Evolutionary conservation across 2,113 vertebrate species (phyloP), one percentile per base, ranked within the genome.

Genomic region (Elanoides forficatus): DNA sequence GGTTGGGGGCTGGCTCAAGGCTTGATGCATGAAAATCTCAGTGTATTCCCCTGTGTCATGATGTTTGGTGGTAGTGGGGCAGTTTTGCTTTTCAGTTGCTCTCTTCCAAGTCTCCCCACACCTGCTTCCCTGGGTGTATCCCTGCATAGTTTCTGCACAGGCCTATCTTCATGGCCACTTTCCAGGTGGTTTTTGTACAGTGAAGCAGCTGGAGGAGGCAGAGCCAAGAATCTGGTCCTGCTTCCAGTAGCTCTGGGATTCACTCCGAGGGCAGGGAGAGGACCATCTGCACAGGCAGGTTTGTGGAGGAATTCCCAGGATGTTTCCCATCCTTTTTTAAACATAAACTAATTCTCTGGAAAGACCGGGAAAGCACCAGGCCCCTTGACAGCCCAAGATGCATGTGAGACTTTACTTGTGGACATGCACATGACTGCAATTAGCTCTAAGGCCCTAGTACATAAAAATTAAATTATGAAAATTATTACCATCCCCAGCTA

Each of bases 221-320:
- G 59, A 86, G 81, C 87, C 88, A 95, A 95, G 83, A 96, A 96
- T 92, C 76, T 87, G 73, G 48, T 86, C 80, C 73, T 43, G 66
- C 38, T 95, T 87, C 87, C 86, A 93, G 89, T 23, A 95, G 32
- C 56, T 92, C 60, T 89, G 91, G 91, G 91, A 96, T 96, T 96
- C 93, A 95, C 84, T 91, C 36, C 0, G 58, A 95, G 73, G 89
- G 94, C 83, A 96, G 81, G 92, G 94, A 97, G 86, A 95, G 79
- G 91, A 95, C 91, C 95, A 96, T 88, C 94, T 96, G 95, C 96
- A 95, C 94, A 78, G 95, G 78, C 78, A 63, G 70, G 94, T 95
- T 92, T 92, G 91, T 43, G 67, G 76, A 96, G 94, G 96, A 96
- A 96, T 95, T 95, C 96, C 91, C 93, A 75, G 94, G 92, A 80